Evolutionary conservation across 2,113 vertebrate genomes (phyloP).

Genomic region (Oryzias curvinotus): DNA sequence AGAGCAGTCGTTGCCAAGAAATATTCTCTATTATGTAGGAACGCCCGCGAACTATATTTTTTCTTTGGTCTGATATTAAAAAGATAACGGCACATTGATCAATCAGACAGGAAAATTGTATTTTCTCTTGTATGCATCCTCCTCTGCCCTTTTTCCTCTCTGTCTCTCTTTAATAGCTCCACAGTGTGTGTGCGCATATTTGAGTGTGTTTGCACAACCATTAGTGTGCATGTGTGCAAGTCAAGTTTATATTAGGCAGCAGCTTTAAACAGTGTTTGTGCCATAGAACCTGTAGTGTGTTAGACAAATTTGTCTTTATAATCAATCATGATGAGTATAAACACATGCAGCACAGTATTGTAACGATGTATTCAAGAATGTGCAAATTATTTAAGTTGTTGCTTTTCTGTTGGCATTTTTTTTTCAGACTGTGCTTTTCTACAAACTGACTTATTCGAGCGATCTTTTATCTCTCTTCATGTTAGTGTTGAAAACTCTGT

Average conservation of each 20-base stretch:
- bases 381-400: conserved; percentile 54
- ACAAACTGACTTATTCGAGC: conserved; percentile 53
- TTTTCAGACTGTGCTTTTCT: conserved; percentile 66
- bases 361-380: conserved; percentile 63
- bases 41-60: conserved; percentile 25
- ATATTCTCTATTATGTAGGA: conserved; percentile 21
- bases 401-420: conserved; percentile 51
- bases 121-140: conserved; percentile 29
- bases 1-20: conserved; percentile 28
- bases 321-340: conserved; percentile 50
- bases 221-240: conserved; percentile 12
- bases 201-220: conserved; percentile 1
- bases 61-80: conserved; percentile 59
- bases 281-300: conserved; percentile 59
- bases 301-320: conserved; percentile 61
- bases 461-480: conserved; percentile 54
- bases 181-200: conserved; percentile 9
- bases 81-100: conserved; percentile 57
- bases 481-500: conserved; percentile 53
- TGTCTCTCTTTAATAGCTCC: conserved; percentile 40
- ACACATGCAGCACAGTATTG: conserved; percentile 66
- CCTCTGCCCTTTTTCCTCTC: conserved; percentile 33
- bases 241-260: conserved; percentile 42
- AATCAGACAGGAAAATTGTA: conserved; percentile 41
- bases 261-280: conserved; percentile 64